These are phyloP conservation scores for Euura saliciscinereae DNA, from an alignment of 1,140 invertebrate genomes.

Conservation along the genomic window DNA sequence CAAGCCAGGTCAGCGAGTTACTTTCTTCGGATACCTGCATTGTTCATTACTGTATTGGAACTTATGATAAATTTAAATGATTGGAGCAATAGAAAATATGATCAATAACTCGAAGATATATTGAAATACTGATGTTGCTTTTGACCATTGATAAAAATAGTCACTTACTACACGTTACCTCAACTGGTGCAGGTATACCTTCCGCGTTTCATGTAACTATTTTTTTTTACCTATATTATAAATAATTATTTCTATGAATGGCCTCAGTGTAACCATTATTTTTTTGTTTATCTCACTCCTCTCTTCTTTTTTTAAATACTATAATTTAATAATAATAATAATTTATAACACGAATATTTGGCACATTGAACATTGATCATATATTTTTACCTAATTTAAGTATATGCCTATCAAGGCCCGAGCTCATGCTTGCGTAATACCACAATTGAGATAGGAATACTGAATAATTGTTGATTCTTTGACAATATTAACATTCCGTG, in stretches of 20 bases:
- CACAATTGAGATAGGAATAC: neutral
- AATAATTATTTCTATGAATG: constrained; percentile 38
- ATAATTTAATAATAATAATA: constrained; percentile 48
- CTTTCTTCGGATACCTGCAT: neutral
- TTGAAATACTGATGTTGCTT: constrained; percentile 10
- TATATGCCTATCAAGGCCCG: constrained; percentile 19
- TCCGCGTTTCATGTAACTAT: neutral
- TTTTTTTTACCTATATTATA: constrained; percentile 28
- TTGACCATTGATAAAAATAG: constrained; percentile 8
- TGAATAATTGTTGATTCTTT: constrained; percentile 18
- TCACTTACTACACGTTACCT: constrained; percentile 9
- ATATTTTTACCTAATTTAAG: constrained; percentile 23
- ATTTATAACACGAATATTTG: constrained; percentile 56
- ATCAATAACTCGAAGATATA: neutral
- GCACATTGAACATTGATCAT: constrained; percentile 55
- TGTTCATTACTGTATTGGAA: neutral
- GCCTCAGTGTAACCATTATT: neutral
- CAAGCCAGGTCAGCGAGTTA: no score
- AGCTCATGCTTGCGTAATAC: neutral
- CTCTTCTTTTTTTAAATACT: constrained; percentile 15
- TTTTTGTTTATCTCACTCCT: neutral
- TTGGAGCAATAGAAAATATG: constrained; percentile 10
- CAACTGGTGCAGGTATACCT: neutral
- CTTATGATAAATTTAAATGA: neutral
- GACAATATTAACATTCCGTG: no score